Base-by-base conservation (phyloP, 2,888 invertebrate genomes). In the Gari tellinella region DNA sequence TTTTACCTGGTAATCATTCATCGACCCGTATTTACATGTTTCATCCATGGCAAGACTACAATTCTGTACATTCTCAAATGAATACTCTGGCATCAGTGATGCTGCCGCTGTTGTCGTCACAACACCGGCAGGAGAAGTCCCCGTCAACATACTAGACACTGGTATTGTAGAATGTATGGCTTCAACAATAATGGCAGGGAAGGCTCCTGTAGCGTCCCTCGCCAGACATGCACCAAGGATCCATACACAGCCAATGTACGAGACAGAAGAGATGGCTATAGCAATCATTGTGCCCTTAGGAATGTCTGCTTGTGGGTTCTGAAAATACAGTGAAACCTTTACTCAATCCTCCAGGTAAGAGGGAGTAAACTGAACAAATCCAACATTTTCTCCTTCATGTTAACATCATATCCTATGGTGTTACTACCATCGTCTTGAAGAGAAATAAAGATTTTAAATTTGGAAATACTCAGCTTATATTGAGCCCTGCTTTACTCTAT, bases 261-360 rank as follows among this genome's bases (percentile, higher is more conserved):
- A 96, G 26, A 95, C 87, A 94, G 98, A 97, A 0, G 98, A 97
- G 60, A 98, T 94, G 3, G 96, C 89, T 2, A 99, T 94, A 0
- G 98, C 95, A 40, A 97, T 93, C 19, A 99, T 93, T 0, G 99
- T 99, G 37, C 99, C 99, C 88, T 96, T 96, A 0, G 98, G 99
- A 83, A 99, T 99, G 0, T 98, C 95, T 53, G 94, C 94, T 5
- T 96, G 96, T 0, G 99, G 97, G 91, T 98, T 96, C 95, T 96
- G 75, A 17, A 76, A 72, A n/a, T n/a, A n/a, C n/a, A n/a, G n/a
- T n/a, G n/a, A n/a, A n/a, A n/a, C n/a, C n/a, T n/a, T n/a, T n/a
- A n/a, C n/a, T n/a, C n/a, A n/a, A n/a, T n/a, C n/a, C n/a, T n/a
- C n/a, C n/a, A n/a, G n/a, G n/a, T n/a, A n/a, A n/a, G n/a, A n/a